Percentiles rank a stretch among this genome's conserved stretches.
Evolutionary conservation across 1,140 invertebrate genomes (phyloP).

Genomic region (Sogatella furcifera): DNA sequence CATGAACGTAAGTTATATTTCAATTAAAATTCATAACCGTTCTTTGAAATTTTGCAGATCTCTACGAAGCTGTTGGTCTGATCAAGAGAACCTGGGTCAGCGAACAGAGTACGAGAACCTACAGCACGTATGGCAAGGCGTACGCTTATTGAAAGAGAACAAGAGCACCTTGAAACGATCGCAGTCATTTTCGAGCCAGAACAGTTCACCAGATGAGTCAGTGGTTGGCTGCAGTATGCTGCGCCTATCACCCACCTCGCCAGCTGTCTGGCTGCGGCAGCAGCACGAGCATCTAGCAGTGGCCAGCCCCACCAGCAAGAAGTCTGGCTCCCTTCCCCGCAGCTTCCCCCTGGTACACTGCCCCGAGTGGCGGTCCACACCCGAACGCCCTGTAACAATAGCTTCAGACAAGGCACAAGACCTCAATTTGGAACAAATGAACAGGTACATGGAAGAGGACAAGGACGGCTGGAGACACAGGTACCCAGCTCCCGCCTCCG

Average conservation of each 20-base stretch:
- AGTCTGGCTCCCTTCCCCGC: conserved; percentile 64
- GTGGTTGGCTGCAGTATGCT: conserved; percentile 12
- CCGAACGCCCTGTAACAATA: conserved; percentile 54
- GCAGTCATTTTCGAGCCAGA: conserved; percentile 22
- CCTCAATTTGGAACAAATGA: conserved; percentile 42
- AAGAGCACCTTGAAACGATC: conserved; percentile 19
- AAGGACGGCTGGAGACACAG: conserved; percentile 34
- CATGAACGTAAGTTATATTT: no score
- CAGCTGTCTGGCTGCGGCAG: conserved; percentile 48
- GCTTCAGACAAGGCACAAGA: conserved; percentile 52
- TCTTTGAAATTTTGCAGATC: not conserved
- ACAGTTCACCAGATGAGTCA: conserved; percentile 15
- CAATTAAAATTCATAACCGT: no score
- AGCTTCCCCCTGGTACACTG: conserved; percentile 52
- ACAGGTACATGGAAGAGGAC: conserved; percentile 39
- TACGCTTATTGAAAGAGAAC: not conserved
- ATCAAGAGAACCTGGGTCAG: conserved; percentile 1
- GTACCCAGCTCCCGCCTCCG: conserved; percentile 16
- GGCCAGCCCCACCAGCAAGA: conserved; percentile 36
- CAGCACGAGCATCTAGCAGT: conserved; percentile 39
- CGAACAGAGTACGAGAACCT: conserved; percentile 38
- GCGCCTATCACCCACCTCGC: conserved; percentile 36
- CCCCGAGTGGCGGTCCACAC: conserved; percentile 35
- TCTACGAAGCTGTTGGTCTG: not conserved
- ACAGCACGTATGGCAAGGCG: conserved; percentile 35